Base-by-base conservation (phyloP, 2,888 invertebrate genomes). In the Tenthredo scrophulariae region DNA sequence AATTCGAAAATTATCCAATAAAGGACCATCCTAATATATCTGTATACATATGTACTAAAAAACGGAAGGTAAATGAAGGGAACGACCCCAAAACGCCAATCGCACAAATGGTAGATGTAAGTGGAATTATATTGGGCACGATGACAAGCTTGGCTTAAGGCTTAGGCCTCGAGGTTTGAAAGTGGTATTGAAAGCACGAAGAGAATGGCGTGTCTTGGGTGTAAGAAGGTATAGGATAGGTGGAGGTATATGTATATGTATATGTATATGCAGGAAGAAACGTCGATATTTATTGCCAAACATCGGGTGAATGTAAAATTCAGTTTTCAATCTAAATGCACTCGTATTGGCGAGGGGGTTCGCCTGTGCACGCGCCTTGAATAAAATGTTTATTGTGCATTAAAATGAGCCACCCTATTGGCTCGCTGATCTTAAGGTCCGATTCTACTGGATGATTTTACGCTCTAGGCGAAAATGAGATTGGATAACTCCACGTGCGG, bases 311-410 rank as follows among this genome's bases (percentile, higher is more conserved):
- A 91, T 91, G 90, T 90, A 91, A 90, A 91, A 91, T 91, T 91
- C 89, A 91, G 90, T 90, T 90, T 92, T 90, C 91, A 90, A 91
- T 91, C 90, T 91, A 91, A 91, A 91, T 91, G 91, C 90, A 90
- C 89, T 88, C 75, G 86, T 86, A 88, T 89, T 87, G 88, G 88
- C 65, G 72, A 72, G 50, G 54, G 84, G 84, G 70, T 70, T 43
- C 83, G 40, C 83, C 67, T 70, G 26, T 70, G 86, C 87, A 86
- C 88, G 88, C 87, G 87, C 86, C 87, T 87, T 84, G 87, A 88
- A 88, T 88, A 88, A 88, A 88, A 88, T 88, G 87, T 88, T 88
- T 87, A 86, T 87, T 87, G 87, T 87, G 87, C 87, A 87, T 88
- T 88, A 87, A 87, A 88, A 88, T 87, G 87, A 86, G 85, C 86